Conservation (phyloP, 2,113 vertebrate genomes). For the Merops nubicus region DNA sequence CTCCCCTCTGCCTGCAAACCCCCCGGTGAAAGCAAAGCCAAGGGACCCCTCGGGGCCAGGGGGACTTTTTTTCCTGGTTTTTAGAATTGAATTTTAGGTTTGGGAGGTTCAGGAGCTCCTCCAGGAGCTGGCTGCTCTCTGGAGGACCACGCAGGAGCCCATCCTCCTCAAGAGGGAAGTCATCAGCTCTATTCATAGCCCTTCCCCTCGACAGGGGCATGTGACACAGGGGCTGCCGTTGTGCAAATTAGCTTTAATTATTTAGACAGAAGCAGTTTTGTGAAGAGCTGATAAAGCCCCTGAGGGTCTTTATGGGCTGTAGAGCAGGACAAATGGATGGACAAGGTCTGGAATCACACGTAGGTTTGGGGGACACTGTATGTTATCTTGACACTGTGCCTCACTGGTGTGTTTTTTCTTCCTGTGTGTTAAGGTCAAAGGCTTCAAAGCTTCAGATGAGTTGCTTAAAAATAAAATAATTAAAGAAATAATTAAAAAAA, state of each 20-base stretch:
- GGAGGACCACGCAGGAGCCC: accelerated
- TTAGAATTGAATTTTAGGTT: not conserved
- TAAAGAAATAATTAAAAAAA: too few species aligned
- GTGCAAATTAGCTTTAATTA: slow-evolving; percentile 21
- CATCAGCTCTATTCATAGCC: slow-evolving; percentile 4
- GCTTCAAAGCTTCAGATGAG: not conserved
- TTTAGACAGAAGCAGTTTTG: not conserved
- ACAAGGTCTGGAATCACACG: not conserved
- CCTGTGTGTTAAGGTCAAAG: not conserved
- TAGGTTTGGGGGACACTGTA: not conserved
- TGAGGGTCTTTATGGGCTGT: not conserved
- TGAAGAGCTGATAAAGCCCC: not conserved
- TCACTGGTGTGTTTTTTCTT: not conserved
- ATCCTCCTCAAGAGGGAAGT: not conserved
- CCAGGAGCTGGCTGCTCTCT: not conserved
- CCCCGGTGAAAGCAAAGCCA: not conserved
- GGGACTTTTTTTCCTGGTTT: not conserved
- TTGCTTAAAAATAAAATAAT: not conserved
- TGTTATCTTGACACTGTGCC: not conserved
- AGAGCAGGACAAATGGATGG: not conserved
- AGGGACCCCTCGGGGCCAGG: accelerated
- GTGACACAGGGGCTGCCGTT: not conserved
- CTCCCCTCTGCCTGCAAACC: not conserved
- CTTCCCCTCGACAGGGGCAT: not conserved
- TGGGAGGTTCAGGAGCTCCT: not conserved